Evolutionary conservation across 2,797 vertebrate species (phyloP).

Genomic region (Hephaestus fuliginosus): DNA sequence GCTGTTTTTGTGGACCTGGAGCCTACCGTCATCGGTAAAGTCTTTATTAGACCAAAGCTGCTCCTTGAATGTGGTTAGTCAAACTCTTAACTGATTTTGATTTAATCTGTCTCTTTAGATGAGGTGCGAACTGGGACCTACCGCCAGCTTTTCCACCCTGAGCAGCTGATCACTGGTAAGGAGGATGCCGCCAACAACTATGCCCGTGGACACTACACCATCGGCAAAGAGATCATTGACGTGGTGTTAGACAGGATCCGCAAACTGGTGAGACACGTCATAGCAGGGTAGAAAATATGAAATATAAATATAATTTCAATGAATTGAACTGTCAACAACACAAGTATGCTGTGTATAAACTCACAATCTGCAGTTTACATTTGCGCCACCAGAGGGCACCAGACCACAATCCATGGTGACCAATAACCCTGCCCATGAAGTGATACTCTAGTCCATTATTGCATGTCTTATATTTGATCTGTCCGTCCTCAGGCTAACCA

Average conservation of each 20-base stretch:
- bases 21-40: slow-evolving; percentile 1
- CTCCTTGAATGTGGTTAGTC: not conserved
- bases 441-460: not conserved
- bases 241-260: slow-evolving; percentile 10
- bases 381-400: not conserved
- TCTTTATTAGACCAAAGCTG: not conserved
- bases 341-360: not conserved
- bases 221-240: slow-evolving; percentile 16
- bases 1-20: slow-evolving; percentile 19
- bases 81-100: not conserved
- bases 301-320: not conserved
- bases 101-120: not conserved
- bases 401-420: not conserved
- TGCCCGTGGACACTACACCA: slow-evolving; percentile 21
- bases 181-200: slow-evolving; percentile 27
- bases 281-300: not conserved
- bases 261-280: not conserved
- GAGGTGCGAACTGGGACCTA: slow-evolving; percentile 20
- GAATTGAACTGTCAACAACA: not conserved
- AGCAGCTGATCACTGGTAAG: slow-evolving; percentile 20
- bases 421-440: not conserved
- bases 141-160: slow-evolving; percentile 13
- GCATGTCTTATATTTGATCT: not conserved
- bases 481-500: slow-evolving; percentile 10
- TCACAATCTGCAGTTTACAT: not conserved